Base-by-base conservation (phyloP, 2,113 vertebrate species). In the Lophura nycthemera region DNA sequence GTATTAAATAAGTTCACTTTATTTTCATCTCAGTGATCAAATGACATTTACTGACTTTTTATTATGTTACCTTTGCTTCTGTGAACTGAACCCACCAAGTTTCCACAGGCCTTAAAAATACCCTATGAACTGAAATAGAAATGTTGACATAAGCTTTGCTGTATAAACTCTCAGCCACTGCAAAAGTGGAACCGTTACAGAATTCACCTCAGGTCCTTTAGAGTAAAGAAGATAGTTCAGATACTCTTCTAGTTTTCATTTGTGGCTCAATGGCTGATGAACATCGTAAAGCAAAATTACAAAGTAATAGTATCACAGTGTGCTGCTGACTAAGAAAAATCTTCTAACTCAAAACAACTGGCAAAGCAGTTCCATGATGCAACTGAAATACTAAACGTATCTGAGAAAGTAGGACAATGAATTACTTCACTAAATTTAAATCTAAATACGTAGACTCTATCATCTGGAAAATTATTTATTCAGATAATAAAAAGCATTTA, bases 81-180 rank as follows among this genome's bases (percentile, higher is more conserved):
- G 65, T 93, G 91, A 94, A 94, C 88, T 84, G 88, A 95, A 91
- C 72, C 80, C 91, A 81, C 72, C 30, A 19, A 95, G 85, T 96
- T 97, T 95, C 95, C 94, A 95, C 6, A 94, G 90, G 88, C 93
- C 94, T 94, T 91, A 93, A 91, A 93, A 93, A 95, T 81, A 67
- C 2, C 12, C 32, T 80, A 83, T 52, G 70, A 94, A 96, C 76
- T 90, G 70, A 90, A 95, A 95, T 32, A 95, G 90, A 94, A 93
- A 83, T 94, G 91, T 95, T 95, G 94, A 95, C 88, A 83, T 86
- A 95, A 95, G 91, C 94, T 95, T 94, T 93, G 88, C 93, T 91
- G 85, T 86, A 88, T 92, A 88, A 93, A 95, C 87, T 95, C n/a
- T 66, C 79, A 56, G 89, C 87, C 91, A 88, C 94, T 78, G 89